Percentiles rank a stretch among this genome's conserved stretches.
Evolutionary conservation across 2,888 invertebrate genomes (phyloP).

Genomic region (Apoda limacodes): DNA sequence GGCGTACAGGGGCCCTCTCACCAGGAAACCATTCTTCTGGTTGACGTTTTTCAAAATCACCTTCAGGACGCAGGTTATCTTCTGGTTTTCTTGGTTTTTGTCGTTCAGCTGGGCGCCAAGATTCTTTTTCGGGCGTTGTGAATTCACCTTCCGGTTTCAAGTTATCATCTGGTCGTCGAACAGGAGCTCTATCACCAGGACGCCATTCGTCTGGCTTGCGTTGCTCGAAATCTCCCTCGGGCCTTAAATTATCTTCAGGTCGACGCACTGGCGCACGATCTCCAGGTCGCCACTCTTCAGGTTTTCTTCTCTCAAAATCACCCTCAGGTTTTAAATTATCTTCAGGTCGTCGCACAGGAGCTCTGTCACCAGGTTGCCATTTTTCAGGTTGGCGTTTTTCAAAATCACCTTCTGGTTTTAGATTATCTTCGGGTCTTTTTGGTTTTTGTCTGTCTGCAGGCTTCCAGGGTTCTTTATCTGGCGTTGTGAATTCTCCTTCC

Average conservation of each 20-base stretch:
- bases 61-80: conserved; percentile 68
- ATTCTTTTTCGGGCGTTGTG: conserved; percentile 34
- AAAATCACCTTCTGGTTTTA: conserved; percentile 70
- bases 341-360: conserved; percentile 32
- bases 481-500: conserved; percentile 56
- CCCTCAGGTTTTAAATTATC: conserved; percentile 70
- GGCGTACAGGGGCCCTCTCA: conserved; percentile 37
- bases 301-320: conserved; percentile 50
- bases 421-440: conserved; percentile 69
- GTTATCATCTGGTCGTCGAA: conserved; percentile 38
- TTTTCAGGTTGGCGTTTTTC: conserved; percentile 44
- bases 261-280: conserved; percentile 37
- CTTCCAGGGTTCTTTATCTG: conserved; percentile 54
- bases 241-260: conserved; percentile 57
- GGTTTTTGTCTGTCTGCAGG: conserved; percentile 64
- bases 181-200: conserved; percentile 41
- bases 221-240: conserved; percentile 61
- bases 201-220: conserved; percentile 33
- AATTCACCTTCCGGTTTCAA: conserved; percentile 52
- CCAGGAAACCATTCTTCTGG: conserved; percentile 59
- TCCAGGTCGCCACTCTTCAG: conserved; percentile 44
- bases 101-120: conserved; percentile 31
- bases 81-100: conserved; percentile 31
- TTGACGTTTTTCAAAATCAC: conserved; percentile 62
- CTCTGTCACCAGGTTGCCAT: conserved; percentile 39